These are phyloP conservation scores for Unio pictorum DNA, from an alignment of 2,888 invertebrate genomes.

Conservation along the genomic window DNA sequence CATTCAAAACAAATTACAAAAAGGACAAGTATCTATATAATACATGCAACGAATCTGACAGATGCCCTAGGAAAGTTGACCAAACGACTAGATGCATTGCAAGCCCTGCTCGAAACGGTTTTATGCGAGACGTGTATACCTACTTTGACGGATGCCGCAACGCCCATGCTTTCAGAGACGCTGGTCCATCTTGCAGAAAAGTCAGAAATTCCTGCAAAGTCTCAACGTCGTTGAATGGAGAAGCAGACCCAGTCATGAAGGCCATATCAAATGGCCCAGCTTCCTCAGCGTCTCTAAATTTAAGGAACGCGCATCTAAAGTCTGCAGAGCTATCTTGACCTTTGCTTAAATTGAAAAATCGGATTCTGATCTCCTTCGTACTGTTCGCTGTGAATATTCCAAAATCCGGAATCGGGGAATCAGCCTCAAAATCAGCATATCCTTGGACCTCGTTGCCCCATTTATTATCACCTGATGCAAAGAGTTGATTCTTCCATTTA, in stretches of 20 bases:
- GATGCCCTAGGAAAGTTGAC: neutral
- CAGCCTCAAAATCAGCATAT: constrained; percentile 11
- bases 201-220: constrained; percentile 21
- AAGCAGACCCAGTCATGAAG: constrained; percentile 25
- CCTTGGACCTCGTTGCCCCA: constrained; percentile 38
- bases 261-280: constrained; percentile 30
- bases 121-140: neutral
- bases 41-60: no score
- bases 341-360: constrained; percentile 27
- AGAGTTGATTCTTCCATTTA: constrained; percentile 33
- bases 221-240: constrained; percentile 15
- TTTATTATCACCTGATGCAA: constrained; percentile 23
- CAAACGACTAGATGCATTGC: neutral
- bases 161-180: constrained; percentile 26
- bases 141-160: constrained; percentile 23
- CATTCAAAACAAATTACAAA: no score
- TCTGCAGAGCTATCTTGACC: constrained; percentile 31
- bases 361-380: constrained; percentile 19
- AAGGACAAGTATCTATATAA: no score
- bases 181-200: constrained; percentile 22
- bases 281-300: constrained; percentile 22
- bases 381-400: constrained; percentile 11
- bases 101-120: neutral
- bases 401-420: constrained; percentile 18
- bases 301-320: constrained; percentile 27